Conservation (phyloP, 2,113 vertebrate species). For the Lutjanus erythropterus region DNA sequence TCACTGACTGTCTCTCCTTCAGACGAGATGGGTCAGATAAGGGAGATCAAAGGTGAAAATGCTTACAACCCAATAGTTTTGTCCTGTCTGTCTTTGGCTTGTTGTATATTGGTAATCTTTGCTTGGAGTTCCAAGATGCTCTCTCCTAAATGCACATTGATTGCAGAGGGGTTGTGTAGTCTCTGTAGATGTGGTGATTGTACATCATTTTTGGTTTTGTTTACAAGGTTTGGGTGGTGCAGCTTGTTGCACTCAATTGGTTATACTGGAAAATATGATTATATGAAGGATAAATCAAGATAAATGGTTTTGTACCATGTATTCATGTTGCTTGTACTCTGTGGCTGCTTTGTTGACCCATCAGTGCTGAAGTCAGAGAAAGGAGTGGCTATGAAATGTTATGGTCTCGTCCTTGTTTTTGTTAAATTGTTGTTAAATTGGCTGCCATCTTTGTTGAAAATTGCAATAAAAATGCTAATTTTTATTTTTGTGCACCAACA, state of each 20-base stretch:
- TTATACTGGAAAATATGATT: neutral
- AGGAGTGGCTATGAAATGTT: neutral
- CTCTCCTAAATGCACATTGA: constrained; percentile 7
- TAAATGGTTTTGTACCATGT: neutral
- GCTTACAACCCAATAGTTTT: constrained; percentile 10
- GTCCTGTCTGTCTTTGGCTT: constrained; percentile 12
- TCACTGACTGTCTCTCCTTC: constrained; percentile 1
- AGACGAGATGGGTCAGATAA: constrained; percentile 31
- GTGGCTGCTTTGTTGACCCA: neutral
- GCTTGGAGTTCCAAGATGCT: neutral
- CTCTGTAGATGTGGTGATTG: neutral
- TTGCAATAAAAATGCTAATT: no score
- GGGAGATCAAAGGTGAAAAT: constrained; percentile 46
- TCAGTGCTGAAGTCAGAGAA: neutral
- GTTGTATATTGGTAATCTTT: constrained; percentile 11
- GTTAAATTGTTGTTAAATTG: no score
- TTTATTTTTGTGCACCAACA: no score
- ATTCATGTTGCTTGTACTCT: neutral
- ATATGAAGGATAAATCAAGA: neutral
- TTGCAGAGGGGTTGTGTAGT: neutral
- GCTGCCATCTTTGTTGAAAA: no score
- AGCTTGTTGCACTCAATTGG: neutral
- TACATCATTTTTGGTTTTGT: constrained; percentile 14
- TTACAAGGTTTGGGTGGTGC: neutral
- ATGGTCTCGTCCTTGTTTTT: no score